Evolutionary conservation across 2,113 vertebrate genomes (phyloP), one percentile per base, ranked within the genome.

Genomic region (Pelobates fuscus): DNA sequence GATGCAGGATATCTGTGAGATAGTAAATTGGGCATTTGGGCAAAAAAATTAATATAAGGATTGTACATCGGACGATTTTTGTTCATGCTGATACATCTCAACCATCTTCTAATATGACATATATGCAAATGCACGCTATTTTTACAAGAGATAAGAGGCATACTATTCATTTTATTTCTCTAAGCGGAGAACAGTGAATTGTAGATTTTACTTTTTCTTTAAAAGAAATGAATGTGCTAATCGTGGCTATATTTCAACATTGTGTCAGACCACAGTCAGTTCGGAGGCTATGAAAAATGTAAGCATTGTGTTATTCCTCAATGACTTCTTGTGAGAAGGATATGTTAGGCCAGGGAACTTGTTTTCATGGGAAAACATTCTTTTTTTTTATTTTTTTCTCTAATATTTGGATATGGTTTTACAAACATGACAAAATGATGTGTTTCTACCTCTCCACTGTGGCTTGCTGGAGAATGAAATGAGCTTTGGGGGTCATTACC

Each of bases 251-350:
- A 27, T 59, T 60, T 70, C 68, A 58, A 23, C 32, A 26, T 4
- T n/a, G n/a, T 17, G n/a, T n/a, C n/a, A n/a, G 67, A n/a, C 10
- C 12, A 69, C 26, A 20, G 44, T 24, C 1, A 58, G 67, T 20
- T 20, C 27, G 8, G 23, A 17, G 32, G 68, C 6, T 23, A 44
- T 71, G 57, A 71, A 71, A 60, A 60, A 71, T 71, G 41, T 55
- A 60, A 29, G 37, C 18, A 29, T 29, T 44, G 24, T 2, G 30
- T 18, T 60, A 71, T 61, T 60, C 68, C 37, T 60, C 68, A 71
- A 44, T 60, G 68, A 71, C 68, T 71, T 60, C 59, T 61, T 71
- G 55, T 20, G 57, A 71, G 68, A 71, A 70, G 2, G 8, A 27
- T 71, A 21, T 71, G 27, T 32, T 61, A 7, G 57, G 37, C n/a